phyloP scores from a whole-genome alignment of 2,113 vertebrate genomes.

The Tichodroma muraria region DNA sequence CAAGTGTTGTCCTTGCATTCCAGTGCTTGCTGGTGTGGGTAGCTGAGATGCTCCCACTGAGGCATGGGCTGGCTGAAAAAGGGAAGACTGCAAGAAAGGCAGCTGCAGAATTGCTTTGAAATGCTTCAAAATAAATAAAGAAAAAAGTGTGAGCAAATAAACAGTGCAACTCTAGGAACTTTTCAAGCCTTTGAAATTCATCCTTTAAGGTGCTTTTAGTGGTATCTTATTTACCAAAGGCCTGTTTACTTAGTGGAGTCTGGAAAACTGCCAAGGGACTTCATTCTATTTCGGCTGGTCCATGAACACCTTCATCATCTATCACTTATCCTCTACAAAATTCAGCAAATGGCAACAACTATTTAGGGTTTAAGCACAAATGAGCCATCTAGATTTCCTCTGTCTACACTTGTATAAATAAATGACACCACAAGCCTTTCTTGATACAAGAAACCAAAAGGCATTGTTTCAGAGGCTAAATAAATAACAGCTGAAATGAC shows the following conservation, averaged over 20 bases:
- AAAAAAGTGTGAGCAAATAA: neutral
- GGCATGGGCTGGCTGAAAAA: neutral
- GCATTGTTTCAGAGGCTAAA: neutral
- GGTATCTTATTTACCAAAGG: neutral
- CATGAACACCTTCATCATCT: neutral
- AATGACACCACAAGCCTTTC: neutral
- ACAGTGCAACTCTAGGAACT: neutral
- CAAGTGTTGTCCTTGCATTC: conserved; percentile 45
- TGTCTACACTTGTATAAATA: neutral
- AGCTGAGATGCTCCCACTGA: neutral
- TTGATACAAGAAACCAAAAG: neutral
- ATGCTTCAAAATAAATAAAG: neutral
- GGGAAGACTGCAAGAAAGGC: neutral
- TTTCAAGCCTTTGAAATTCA: neutral
- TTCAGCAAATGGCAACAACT: neutral
- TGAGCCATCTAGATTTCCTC: neutral
- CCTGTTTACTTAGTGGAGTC: neutral
- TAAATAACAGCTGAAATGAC: neutral
- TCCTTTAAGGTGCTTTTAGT: neutral
- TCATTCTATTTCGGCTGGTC: neutral
- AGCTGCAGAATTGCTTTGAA: neutral
- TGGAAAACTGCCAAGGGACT: neutral
- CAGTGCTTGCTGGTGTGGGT: conserved; percentile 33
- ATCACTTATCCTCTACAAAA: neutral
- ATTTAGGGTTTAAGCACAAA: neutral